Evolutionary conservation across 2,888 invertebrate species (phyloP).

Genomic region (Metallyticus violacea): DNA sequence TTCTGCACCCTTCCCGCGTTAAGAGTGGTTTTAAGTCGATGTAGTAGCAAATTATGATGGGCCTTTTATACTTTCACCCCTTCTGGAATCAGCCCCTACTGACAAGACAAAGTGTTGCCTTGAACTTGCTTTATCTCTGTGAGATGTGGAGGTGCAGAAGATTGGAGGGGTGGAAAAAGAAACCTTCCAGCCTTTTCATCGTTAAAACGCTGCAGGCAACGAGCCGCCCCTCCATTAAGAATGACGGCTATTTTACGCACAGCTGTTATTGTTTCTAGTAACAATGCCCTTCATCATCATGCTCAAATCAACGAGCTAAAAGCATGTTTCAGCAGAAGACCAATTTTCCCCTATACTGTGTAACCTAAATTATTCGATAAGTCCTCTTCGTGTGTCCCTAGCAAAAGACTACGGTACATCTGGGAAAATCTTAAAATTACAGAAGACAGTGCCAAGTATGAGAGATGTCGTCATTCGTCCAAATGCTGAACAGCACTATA

Average conservation of each 20-base stretch:
- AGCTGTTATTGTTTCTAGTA: background rate
- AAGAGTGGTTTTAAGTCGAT: background rate
- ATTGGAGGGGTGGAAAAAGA: background rate
- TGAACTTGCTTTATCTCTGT: background rate
- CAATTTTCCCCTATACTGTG: background rate
- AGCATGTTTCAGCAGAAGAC: background rate
- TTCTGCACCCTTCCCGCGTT: no score
- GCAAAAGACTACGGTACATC: no score
- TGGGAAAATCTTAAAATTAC: no score
- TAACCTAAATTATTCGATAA: background rate
- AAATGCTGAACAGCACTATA: no score
- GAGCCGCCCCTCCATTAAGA: background rate
- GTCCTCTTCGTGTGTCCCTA: no score
- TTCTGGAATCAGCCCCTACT: background rate
- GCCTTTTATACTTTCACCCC: background rate
- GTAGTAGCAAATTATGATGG: conserved; percentile 1
- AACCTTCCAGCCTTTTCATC: background rate
- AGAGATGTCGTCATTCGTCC: no score
- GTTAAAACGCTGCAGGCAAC: background rate
- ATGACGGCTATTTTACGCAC: background rate
- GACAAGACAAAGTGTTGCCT: background rate
- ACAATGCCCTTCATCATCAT: background rate
- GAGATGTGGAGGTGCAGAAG: background rate
- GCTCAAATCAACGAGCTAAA: background rate
- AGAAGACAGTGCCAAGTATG: no score